phyloP scores from a whole-genome alignment of 2,888 invertebrate genomes.

The Taenaris catops region DNA sequence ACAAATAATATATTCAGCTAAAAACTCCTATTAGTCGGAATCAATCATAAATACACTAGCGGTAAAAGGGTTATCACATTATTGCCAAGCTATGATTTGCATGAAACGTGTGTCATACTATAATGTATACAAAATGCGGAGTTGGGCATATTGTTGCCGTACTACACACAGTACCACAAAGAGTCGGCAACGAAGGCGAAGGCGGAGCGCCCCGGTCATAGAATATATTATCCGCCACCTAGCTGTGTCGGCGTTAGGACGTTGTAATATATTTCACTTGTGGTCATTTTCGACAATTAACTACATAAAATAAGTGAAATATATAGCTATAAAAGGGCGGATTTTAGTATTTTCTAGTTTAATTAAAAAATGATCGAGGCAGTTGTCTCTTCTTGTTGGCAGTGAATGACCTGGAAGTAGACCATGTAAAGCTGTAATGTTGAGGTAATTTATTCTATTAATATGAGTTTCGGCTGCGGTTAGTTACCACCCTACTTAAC shows the following conservation, averaged over 20 bases:
- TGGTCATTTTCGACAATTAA: conserved; percentile 80
- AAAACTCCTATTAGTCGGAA: conserved; percentile 1
- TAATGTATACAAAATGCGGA: conserved; percentile 26
- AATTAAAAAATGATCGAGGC: too few species aligned
- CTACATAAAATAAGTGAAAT: conserved; percentile 80
- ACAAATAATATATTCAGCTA: too few species aligned
- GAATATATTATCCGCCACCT: conserved; percentile 71
- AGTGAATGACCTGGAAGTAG: too few species aligned
- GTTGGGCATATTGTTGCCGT: conserved; percentile 19
- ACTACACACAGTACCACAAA: conserved; percentile 35
- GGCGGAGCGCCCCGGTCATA: conserved; percentile 55
- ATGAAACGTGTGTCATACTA: conserved; percentile 22
- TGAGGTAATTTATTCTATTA: too few species aligned
- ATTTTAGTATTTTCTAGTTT: too few species aligned
- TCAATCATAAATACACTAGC: conserved; percentile 1
- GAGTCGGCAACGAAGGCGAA: conserved; percentile 46
- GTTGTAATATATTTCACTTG: conserved; percentile 73
- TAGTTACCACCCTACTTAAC: too few species aligned
- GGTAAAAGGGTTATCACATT: conserved; percentile 7
- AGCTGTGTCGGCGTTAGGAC: conserved; percentile 59
- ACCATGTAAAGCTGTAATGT: too few species aligned
- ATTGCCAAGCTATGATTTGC: conserved; percentile 18
- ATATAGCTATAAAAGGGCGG: too few species aligned
- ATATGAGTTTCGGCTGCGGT: too few species aligned
- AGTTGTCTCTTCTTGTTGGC: too few species aligned